Percentiles rank a stretch among this genome's conserved stretches.
Evolutionary conservation across 2,888 invertebrate genomes (phyloP).

Genomic region (Dryobotodes eremita): DNA sequence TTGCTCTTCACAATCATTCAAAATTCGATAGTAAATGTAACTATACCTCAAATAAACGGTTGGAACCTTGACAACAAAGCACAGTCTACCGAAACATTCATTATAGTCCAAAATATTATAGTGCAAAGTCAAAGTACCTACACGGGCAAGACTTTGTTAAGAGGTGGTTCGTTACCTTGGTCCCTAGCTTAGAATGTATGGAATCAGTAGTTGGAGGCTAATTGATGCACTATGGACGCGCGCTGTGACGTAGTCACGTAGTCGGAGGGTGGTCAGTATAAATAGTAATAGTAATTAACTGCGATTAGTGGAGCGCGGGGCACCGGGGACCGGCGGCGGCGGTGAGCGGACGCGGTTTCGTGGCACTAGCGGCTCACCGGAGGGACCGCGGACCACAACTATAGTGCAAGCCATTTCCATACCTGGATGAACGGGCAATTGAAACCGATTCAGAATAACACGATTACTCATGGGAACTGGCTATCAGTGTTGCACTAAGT

Average conservation of each 20-base stretch:
- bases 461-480: too few species aligned
- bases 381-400: too few species aligned
- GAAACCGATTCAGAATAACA: too few species aligned
- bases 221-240: not conserved
- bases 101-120: not conserved
- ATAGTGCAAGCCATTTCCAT: too few species aligned
- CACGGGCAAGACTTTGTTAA: not conserved
- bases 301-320: not conserved
- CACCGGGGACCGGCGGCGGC: too few species aligned
- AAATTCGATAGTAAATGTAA: not conserved
- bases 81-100: not conserved
- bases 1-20: conserved; percentile 1
- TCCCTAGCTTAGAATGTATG: not conserved
- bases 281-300: conserved; percentile 5
- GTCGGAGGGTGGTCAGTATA: not conserved
- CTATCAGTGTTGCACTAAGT: too few species aligned
- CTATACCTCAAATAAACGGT: not conserved
- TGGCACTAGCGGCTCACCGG: not conserved
- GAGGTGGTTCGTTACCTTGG: not conserved
- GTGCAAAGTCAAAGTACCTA: not conserved
- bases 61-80: not conserved
- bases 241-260: not conserved
- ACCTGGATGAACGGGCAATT: too few species aligned
- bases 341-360: too few species aligned
- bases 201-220: too few species aligned